Evolutionary conservation across 2,888 invertebrate genomes (phyloP), one percentile per base, ranked within the genome.

Genomic region (Acleris holmiana): DNA sequence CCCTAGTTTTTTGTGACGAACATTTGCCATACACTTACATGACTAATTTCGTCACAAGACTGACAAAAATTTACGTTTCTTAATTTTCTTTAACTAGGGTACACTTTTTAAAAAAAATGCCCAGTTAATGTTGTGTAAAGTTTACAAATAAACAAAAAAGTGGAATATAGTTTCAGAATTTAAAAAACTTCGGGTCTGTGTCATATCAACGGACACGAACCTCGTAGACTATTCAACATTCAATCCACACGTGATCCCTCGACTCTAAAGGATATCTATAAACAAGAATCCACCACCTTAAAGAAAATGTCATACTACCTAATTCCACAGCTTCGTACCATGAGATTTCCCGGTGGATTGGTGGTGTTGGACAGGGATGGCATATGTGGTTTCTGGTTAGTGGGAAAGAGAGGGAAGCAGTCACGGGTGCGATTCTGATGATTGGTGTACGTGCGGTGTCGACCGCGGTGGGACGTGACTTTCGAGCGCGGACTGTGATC

Each of bases 331-430:
- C 78, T 68, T 69, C 77, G 83, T 84, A 85, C 82, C 83, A 85
- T 89, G 88, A 88, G 88, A 91, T 91, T 91, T 91, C 91, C 91
- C 89, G 86, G 82, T 79, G 91, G 91, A 86, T 83, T 81, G 76
- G 76, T 76, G 71, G 71, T 66, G 74, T 71, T 23, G 60, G 82
- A 79, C 48, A 67, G 69, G 77, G 82, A 77, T 63, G 60, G 69
- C 49, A 41, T 67, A 79, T 75, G 67, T 19, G 46, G 48, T 50
- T 58, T 49, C 51, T 4, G 19, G 2, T 3, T 13, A 67, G 46
- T 6, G 77, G 58, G 71, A 59, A 79, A 86, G 68, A 69, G 83
- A 77, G 84, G 67, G 54, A 78, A 46, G 84, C 83, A 89, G 89
- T 89, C 88, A 89, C 86, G 85, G 86, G 82, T 80, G 83, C 83